Base-by-base conservation (phyloP, 2,113 vertebrate species). In the Catagonus wagneri region DNA sequence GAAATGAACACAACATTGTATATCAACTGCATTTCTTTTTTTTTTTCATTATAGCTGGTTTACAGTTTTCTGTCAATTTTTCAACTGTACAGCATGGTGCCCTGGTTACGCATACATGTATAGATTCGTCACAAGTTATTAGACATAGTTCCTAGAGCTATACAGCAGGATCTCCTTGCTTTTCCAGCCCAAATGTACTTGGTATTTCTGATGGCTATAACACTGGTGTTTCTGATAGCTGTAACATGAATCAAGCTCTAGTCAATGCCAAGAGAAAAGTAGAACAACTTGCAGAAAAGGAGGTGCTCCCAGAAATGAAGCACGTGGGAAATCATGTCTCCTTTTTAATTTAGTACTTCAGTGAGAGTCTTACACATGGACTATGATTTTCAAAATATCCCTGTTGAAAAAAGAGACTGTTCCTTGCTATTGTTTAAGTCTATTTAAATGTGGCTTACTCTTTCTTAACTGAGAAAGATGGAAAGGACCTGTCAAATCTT, bases 281-380 rank as follows among this genome's bases (percentile, higher is more conserved):
- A 34, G 63, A 39, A 50, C 20, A 80, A 76, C 54, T 93, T 8
- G 0, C 27, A 81, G 79, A 60, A 93, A 81, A 50, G 34, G 85
- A 94, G 83, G 83, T 96, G 56, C 89, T 92, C 83, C 80, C 44
- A 83, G 86, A 95, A 93, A 93, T 92, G 93, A 97, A 86, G 74
- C 97, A 95, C 83, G 90, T 95, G 96, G 92, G 97, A 97, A 97
- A 96, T 96, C 92, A 96, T 89, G 93, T 25, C 79, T 95, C 34
- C 56, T 96, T 93, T 96, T 94, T 56, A 96, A 97, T 95, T 96
- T 90, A 90, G 72, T 93, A 92, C 60, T 78, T 96, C 76, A 93
- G 36, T 72, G 72, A 93, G 74, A 94, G 50, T 65, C 56, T 95
- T 95, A 93, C 63, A 88, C 87, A 90, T 94, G 36, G 71, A 96